Base-by-base conservation (phyloP, 2,113 vertebrate species). In the Vimba vimba region DNA sequence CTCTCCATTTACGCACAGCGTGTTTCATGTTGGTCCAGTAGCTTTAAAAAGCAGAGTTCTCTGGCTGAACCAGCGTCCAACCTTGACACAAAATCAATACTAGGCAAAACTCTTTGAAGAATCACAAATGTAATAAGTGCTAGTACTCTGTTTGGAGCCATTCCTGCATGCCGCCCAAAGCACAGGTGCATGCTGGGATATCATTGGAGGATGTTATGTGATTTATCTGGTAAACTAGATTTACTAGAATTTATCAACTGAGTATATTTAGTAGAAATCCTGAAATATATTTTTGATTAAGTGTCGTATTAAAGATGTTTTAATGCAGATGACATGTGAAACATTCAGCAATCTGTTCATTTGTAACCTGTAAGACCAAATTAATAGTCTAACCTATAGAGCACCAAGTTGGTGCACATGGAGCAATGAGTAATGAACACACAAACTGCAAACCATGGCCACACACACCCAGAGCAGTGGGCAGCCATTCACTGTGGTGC, bases 61-160 rank as follows among this genome's bases (percentile, higher is more conserved):
- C 93, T 93, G 93, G 92, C 93, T 94, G 94, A 95, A 94, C 93
- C 93, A 94, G 94, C 92, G 91, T 93, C 93, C 93, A 94, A 94
- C 95, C 95, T 95, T 95, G 95, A 95, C 95, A 95, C 93, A 94
- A 94, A 95, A 95, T 95, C 95, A 95, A 95, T 95, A 95, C 91
- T 91, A 95, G 94, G 93, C 94, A 94, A 95, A 82, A 95, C 93
- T 95, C 94, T 95, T 95, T 95, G 94, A 95, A 95, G 94, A 95
- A 95, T 94, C 94, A 94, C 94, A 95, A 94, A 95, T 94, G 94
- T 94, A 95, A 95, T 94, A 94, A 93, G 94, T 93, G 92, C 92
- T 89, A 93, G 91, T 92, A 93, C 93, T 94, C 88, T 77, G 86
- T 82, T 87, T 74, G 77, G 82, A 79, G 85, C 79, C 90, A 89